These are phyloP conservation scores for Coranthus polyacanthus DNA, from an alignment of 2,797 vertebrate species.

Conservation along the genomic window DNA sequence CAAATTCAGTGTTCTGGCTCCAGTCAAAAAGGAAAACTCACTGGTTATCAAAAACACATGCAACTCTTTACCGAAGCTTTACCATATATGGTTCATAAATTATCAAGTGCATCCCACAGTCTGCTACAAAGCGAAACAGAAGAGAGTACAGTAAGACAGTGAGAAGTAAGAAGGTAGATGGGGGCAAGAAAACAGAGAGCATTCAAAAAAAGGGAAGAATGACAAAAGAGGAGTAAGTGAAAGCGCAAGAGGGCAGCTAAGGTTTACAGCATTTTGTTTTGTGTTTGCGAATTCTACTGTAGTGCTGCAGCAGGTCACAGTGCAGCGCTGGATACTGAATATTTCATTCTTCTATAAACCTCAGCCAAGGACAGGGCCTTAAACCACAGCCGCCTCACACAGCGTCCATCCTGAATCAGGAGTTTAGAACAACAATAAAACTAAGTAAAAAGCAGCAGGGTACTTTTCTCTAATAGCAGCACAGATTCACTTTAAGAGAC, in stretches of 20 bases:
- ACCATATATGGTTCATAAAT: conserved; percentile 36
- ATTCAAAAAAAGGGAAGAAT: background rate
- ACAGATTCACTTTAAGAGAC: background rate
- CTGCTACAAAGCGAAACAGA: background rate
- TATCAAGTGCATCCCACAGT: background rate
- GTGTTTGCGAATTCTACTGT: conserved; percentile 43
- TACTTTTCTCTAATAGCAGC: background rate
- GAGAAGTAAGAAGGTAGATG: background rate
- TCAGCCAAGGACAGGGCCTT: conserved; percentile 53
- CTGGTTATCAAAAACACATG: conserved; percentile 16
- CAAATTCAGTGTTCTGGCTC: background rate
- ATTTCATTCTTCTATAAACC: conserved; percentile 51
- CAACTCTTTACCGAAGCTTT: conserved; percentile 17
- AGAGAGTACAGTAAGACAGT: background rate
- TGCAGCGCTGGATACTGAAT: conserved; percentile 48
- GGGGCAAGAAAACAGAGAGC: background rate
- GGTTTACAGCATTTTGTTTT: conserved; percentile 18
- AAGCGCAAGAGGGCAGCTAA: conserved; percentile 4
- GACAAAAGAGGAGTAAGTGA: conserved; percentile 4
- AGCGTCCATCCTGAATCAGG: conserved; percentile 13
- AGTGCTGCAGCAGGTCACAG: conserved; percentile 34
- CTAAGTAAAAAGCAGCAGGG: background rate
- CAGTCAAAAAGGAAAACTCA: background rate
- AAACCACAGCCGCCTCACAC: conserved; percentile 9
- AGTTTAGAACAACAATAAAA: conserved; percentile 28